Conservation (phyloP, 2,113 vertebrate genomes). For the Erythrolamprus reginae region DNA sequence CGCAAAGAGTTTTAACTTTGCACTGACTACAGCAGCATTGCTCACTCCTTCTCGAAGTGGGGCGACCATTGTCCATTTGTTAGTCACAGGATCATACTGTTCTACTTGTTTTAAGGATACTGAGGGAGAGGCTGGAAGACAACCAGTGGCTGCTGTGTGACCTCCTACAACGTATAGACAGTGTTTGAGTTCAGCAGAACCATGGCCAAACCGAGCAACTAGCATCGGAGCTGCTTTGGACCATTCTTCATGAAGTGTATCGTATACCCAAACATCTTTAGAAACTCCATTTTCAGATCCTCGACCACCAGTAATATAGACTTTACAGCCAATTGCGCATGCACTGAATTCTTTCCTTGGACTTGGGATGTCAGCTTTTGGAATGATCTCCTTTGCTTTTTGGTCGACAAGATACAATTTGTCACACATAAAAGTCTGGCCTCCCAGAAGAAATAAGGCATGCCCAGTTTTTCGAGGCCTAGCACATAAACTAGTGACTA, state of each 20-base stretch:
- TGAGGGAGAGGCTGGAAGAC: slow-evolving; percentile 78
- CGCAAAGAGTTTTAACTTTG: slow-evolving; percentile 80
- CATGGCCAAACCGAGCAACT: slow-evolving; percentile 78
- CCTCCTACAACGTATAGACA: slow-evolving; percentile 79
- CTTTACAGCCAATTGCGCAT: slow-evolving; percentile 81
- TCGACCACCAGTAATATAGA: slow-evolving; percentile 77
- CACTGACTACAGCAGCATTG: slow-evolving; percentile 79
- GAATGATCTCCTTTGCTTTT: slow-evolving; percentile 81
- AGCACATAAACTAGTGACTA: slow-evolving; percentile 79
- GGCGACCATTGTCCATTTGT: slow-evolving; percentile 83
- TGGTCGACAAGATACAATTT: slow-evolving; percentile 80
- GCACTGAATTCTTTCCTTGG: slow-evolving; percentile 80
- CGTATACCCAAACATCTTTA: slow-evolving; percentile 81
- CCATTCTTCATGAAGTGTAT: slow-evolving; percentile 81
- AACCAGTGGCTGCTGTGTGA: slow-evolving; percentile 77
- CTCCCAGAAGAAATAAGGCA: slow-evolving; percentile 76
- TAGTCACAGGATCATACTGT: slow-evolving; percentile 76
- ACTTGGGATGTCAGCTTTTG: slow-evolving; percentile 80
- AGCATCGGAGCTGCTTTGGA: slow-evolving; percentile 80
- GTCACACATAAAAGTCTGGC: slow-evolving; percentile 83
- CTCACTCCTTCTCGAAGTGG: slow-evolving; percentile 78
- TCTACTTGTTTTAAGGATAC: slow-evolving; percentile 81
- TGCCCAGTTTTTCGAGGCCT: slow-evolving; percentile 79
- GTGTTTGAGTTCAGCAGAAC: slow-evolving; percentile 78
- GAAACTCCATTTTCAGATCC: slow-evolving; percentile 79